These are phyloP conservation scores for Plodia interpunctella DNA, from an alignment of 1,140 invertebrate genomes.

Conservation along the genomic window DNA sequence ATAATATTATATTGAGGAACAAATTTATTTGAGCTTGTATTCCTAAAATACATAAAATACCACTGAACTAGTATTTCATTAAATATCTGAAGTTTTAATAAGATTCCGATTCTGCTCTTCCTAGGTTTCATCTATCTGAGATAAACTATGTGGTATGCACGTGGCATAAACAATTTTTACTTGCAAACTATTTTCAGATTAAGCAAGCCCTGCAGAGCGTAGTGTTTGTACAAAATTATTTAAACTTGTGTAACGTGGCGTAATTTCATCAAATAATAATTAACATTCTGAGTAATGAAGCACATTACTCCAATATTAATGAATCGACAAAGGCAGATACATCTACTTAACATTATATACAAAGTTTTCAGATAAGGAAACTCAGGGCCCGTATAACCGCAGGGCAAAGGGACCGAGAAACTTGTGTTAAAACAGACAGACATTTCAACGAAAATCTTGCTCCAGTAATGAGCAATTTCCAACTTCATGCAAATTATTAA, in stretches of 20 bases:
- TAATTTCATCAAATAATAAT: constrained; percentile 27
- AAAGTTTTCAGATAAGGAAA: constrained; percentile 22
- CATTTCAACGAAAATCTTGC: not conserved
- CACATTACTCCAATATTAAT: constrained; percentile 22
- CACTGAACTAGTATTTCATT: too few relatives aligned
- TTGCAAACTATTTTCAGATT: not conserved
- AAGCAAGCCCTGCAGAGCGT: not conserved
- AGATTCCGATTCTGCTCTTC: too few relatives aligned
- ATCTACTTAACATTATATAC: constrained; percentile 20
- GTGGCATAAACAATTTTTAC: not conserved
- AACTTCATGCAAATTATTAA: not conserved
- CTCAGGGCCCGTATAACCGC: not conserved
- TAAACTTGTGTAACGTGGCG: constrained; percentile 18
- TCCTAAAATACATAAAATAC: too few relatives aligned
- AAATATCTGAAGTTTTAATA: too few relatives aligned
- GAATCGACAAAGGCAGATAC: constrained; percentile 26
- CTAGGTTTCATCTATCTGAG: not conserved
- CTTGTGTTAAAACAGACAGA: not conserved
- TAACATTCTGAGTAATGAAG: constrained; percentile 16
- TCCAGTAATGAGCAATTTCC: too few relatives aligned
- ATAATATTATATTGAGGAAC: too few relatives aligned
- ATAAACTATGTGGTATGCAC: not conserved
- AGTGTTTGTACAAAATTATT: constrained; percentile 12
- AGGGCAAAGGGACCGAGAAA: not conserved
- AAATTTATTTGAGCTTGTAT: too few relatives aligned